These are phyloP conservation scores for Ectropis crepuscularia DNA, from an alignment of 2,888 invertebrate genomes.

Conservation along the genomic window DNA sequence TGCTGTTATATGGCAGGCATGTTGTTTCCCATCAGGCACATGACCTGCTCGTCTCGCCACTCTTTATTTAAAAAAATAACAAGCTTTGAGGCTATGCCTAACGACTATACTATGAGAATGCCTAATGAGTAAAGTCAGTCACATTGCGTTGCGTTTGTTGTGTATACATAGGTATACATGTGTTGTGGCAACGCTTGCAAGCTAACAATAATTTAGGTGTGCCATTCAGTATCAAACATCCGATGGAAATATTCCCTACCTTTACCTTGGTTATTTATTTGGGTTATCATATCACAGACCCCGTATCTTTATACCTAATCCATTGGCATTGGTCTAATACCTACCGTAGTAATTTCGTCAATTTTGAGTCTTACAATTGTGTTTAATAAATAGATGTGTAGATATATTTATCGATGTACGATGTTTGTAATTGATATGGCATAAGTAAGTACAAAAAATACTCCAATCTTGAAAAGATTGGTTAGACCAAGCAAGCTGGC, in stretches of 20 bases:
- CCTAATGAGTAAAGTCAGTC: too few relatives aligned
- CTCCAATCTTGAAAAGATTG: too few relatives aligned
- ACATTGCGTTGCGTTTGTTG: too few relatives aligned
- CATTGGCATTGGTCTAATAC: constrained; percentile 32
- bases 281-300: constrained; percentile 27
- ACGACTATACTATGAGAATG: too few relatives aligned
- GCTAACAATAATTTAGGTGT: constrained; percentile 4
- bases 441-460: too few relatives aligned
- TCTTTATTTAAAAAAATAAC: too few relatives aligned
- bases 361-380: constrained; percentile 12
- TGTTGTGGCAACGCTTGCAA: background rate
- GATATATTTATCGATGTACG: background rate
- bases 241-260: constrained; percentile 9
- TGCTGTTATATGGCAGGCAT: too few relatives aligned
- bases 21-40: too few relatives aligned
- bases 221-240: constrained; percentile 1
- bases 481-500: too few relatives aligned
- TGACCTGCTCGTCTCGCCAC: too few relatives aligned
- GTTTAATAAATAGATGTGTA: background rate
- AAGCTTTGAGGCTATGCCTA: too few relatives aligned
- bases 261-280: constrained; percentile 33
- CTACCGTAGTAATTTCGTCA: constrained; percentile 17
- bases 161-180: too few relatives aligned
- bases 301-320: constrained; percentile 31
- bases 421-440: background rate